Conservation (phyloP, 2,888 invertebrate species). For the Cetonia aurata region DNA sequence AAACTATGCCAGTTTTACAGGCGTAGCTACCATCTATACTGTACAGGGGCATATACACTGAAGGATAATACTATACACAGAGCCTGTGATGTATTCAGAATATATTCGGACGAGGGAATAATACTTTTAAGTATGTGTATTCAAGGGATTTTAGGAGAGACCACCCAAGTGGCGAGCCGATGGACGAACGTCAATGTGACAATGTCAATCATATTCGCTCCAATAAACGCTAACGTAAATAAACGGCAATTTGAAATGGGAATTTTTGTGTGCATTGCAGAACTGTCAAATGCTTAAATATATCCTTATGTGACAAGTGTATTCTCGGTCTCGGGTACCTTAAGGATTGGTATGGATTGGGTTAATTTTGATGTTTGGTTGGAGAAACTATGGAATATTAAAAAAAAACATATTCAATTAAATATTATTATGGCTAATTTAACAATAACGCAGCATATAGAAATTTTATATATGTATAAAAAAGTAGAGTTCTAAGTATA, state of each 20-base stretch:
- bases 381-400: too few species aligned
- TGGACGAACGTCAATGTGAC: constrained; percentile 18
- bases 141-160: constrained; percentile 18
- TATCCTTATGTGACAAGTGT: too few species aligned
- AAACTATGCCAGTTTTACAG: not conserved
- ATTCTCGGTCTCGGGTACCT: too few species aligned
- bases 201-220: constrained; percentile 46
- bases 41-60: not conserved
- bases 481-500: too few species aligned
- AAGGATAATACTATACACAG: not conserved
- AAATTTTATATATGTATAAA: too few species aligned
- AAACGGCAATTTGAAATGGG: constrained; percentile 9
- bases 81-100: not conserved
- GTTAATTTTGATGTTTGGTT: too few species aligned
- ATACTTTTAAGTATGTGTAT: constrained; percentile 35
- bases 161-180: constrained; percentile 25
- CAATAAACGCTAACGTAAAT: constrained; percentile 43
- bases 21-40: not conserved
- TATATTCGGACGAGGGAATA: constrained; percentile 10
- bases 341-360: too few species aligned
- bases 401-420: too few species aligned
- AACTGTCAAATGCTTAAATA: too few species aligned
- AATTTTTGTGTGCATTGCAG: too few species aligned
- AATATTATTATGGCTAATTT: too few species aligned
- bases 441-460: too few species aligned